These are phyloP conservation scores for Astropecten irregularis DNA, from an alignment of 53 echinoderm and acorn worm genomes.

Conservation along the genomic window DNA sequence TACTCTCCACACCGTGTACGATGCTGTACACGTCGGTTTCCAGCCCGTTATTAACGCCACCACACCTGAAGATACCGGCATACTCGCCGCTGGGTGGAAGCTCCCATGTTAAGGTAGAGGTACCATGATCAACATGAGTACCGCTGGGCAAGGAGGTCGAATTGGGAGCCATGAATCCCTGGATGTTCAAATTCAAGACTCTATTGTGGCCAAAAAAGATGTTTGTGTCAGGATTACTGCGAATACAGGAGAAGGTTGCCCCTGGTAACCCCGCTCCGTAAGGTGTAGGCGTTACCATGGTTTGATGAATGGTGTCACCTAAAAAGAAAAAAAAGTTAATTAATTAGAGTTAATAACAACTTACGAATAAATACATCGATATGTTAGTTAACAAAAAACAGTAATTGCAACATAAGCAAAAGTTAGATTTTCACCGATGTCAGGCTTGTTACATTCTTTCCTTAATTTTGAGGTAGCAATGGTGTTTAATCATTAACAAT, in stretches of 20 bases:
- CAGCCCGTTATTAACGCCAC: not conserved
- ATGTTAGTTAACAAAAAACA: too few species aligned
- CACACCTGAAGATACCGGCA: not conserved
- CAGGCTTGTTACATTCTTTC: too few species aligned
- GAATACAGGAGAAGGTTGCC: not conserved
- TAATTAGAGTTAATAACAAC: too few species aligned
- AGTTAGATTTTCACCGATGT: too few species aligned
- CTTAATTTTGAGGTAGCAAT: too few species aligned
- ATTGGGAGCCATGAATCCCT: not conserved
- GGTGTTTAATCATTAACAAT: too few species aligned
- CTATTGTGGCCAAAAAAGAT: not conserved
- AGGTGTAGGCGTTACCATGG: slow-evolving; percentile 25
- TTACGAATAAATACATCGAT: too few species aligned
- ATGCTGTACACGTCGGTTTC: not conserved
- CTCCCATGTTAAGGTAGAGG: not conserved
- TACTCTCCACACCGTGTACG: not conserved
- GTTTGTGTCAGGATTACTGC: not conserved
- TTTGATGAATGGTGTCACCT: slow-evolving; percentile 37
- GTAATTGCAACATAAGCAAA: too few species aligned
- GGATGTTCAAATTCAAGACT: not conserved
- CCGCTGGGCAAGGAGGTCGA: not conserved
- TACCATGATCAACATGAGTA: not conserved
- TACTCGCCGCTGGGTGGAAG: not conserved
- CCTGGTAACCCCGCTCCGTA: not conserved
- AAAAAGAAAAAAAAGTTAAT: too few species aligned